These are phyloP conservation scores for Drosophila demipolita DNA, from an alignment of 2,888 invertebrate species.

Conservation along the genomic window DNA sequence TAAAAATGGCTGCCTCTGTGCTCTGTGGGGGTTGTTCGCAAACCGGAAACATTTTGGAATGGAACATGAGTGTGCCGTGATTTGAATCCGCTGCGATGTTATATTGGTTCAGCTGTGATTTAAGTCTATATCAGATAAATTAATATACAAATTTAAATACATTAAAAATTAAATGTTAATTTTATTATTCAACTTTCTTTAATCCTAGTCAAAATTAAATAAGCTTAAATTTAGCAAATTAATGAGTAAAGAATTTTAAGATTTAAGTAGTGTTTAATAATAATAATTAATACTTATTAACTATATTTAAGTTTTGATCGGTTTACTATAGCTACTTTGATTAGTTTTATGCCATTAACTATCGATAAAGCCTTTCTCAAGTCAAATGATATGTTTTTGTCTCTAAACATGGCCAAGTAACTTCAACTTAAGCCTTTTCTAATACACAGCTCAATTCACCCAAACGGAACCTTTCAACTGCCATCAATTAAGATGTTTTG, in stretches of 20 bases:
- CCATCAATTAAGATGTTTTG: constrained; percentile 61
- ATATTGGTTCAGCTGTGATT: constrained; percentile 1
- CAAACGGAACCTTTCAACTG: constrained; percentile 45
- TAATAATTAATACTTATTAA: background rate
- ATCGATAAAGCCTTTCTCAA: background rate
- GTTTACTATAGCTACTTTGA: background rate
- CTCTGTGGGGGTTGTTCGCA: constrained; percentile 50
- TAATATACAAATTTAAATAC: background rate
- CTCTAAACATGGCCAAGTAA: constrained; percentile 3
- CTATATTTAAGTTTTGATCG: background rate
- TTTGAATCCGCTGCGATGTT: constrained; percentile 34
- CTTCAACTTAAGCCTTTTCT: constrained; percentile 22
- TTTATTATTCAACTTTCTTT: background rate
- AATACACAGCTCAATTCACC: constrained; percentile 42
- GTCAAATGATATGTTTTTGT: background rate
- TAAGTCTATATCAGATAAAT: background rate
- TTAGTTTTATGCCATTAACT: background rate
- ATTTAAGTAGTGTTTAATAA: background rate
- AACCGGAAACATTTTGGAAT: constrained; percentile 55
- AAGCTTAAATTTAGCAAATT: background rate
- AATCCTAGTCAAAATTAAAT: background rate
- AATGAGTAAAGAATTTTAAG: background rate
- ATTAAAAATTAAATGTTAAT: background rate
- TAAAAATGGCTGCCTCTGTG: constrained; percentile 80
- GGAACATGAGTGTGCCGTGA: constrained; percentile 35